Conservation (phyloP, 2,888 invertebrate species). For the Mamestra brassicae region DNA sequence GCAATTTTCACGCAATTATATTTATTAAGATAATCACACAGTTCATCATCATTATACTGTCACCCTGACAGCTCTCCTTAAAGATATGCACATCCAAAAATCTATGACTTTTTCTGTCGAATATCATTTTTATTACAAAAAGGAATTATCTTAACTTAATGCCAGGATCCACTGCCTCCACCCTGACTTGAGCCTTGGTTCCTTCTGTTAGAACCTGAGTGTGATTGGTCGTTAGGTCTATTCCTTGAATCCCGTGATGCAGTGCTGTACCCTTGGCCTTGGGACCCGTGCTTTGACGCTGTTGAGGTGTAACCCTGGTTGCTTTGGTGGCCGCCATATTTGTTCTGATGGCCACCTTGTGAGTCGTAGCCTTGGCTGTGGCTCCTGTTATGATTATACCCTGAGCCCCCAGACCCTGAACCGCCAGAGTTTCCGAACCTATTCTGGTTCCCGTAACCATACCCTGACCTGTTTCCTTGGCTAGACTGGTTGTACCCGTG, state of each 20-base stretch:
- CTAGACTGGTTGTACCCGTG: slow-evolving; percentile 64
- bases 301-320: slow-evolving; percentile 59
- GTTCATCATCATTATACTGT: neutral
- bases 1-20: no score
- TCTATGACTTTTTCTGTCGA: slow-evolving; percentile 7
- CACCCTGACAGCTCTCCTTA: slow-evolving; percentile 13
- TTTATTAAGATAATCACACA: neutral
- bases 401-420: slow-evolving; percentile 45
- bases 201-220: slow-evolving; percentile 50
- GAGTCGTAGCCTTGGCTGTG: slow-evolving; percentile 62
- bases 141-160: slow-evolving; percentile 29
- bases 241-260: slow-evolving; percentile 54
- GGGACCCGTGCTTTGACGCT: slow-evolving; percentile 26
- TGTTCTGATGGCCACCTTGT: slow-evolving; percentile 63
- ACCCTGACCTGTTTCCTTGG: slow-evolving; percentile 55
- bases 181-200: slow-evolving; percentile 60
- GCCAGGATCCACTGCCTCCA: slow-evolving; percentile 56
- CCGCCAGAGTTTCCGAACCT: slow-evolving; percentile 45
- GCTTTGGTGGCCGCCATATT: slow-evolving; percentile 51
- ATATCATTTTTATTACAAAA: slow-evolving; percentile 20
- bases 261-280: slow-evolving; percentile 58
- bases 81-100: slow-evolving; percentile 31
- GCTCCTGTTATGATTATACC: slow-evolving; percentile 56
- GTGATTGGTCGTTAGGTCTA: slow-evolving; percentile 55
- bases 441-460: slow-evolving; percentile 60